A percentile compares a stretch with the other conserved stretches of the same genome.
Evolutionary conservation across 2,888 invertebrate genomes (phyloP).

Genomic region (Tineola bisselliella): DNA sequence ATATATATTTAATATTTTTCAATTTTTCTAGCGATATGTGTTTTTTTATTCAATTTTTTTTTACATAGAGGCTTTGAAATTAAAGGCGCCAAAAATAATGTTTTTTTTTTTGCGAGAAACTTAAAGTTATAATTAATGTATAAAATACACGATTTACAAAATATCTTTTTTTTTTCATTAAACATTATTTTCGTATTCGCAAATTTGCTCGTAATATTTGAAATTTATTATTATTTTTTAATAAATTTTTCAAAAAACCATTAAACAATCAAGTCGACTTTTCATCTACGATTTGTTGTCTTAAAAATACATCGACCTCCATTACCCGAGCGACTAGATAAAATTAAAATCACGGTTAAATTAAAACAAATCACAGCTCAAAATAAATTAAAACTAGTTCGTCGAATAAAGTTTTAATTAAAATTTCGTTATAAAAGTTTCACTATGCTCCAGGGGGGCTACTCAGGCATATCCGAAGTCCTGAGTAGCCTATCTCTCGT

Average conservation of each 20-base stretch:
- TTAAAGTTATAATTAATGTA: constrained; percentile 27
- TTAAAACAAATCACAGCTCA: neutral
- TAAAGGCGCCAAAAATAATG: constrained; percentile 32
- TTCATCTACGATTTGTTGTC: constrained; percentile 11
- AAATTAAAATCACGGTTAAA: constrained; percentile 1
- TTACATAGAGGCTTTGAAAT: constrained; percentile 47
- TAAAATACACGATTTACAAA: constrained; percentile 63
- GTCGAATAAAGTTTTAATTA: neutral
- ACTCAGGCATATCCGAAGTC: no score
- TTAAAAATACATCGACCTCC: neutral
- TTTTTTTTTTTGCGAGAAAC: constrained; percentile 23
- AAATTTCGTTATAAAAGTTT: neutral
- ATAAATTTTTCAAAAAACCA: constrained; percentile 64
- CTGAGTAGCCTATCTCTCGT: no score
- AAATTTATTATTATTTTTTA: constrained; percentile 23
- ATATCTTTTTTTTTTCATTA: constrained; percentile 27
- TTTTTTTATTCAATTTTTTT: constrained; percentile 40
- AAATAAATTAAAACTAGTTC: neutral
- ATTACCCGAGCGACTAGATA: constrained; percentile 6
- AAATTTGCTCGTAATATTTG: neutral
- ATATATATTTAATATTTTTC: constrained; percentile 37
- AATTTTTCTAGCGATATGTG: constrained; percentile 63
- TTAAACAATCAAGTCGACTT: constrained; percentile 25
- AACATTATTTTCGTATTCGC: neutral
- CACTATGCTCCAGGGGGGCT: no score